Evolutionary conservation across 2,797 vertebrate genomes (phyloP), one percentile per base, ranked within the genome.

Genomic region (Falco biarmicus): DNA sequence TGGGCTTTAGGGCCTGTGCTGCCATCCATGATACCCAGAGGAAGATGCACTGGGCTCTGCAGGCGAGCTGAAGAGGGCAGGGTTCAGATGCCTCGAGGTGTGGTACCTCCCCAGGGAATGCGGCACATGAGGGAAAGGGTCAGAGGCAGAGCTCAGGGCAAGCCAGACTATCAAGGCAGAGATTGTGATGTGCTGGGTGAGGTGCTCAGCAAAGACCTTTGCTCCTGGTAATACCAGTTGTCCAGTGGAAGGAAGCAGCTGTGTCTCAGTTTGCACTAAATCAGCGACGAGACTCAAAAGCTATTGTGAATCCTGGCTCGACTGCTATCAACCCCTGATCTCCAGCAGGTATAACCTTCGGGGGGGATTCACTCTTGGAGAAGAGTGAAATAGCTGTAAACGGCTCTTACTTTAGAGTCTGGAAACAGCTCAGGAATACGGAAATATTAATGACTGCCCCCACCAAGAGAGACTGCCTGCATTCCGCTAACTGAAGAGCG

Each of bases 21-120:
- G 45, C 45, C 45, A 45, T 19, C 45, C 45, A 19, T 18, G 18
- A 48, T 21, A 48, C 8, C 57, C 68, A 5, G 56, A 45, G 47
- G 47, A 53, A 10, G 80, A 51, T 1, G 20, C 13, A 19, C 2
- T 1, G 15, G 54, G 15, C 15, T 2, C 20, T 0, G 15, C 31
- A 11, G 47, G 43, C 16, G 26, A 56, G 77, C 51, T 13, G 5
- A 2, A 3, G n/a, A 56, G 41, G 26, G 77, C 63, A 47, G 51
- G 41, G 54, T 13, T 50, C 28, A 6, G 53, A 5, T 13, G 45
- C 64, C 64, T 14, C 2, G 29, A 29, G 65, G 24, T 15, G 22
- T 1, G 25, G 56, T 5, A 8, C 20, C 56, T 31, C 56, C 56
- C 37, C 10, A 3, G 57, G 48, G 32, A 39, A 28, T 8, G 17